Evolutionary conservation across 2,797 vertebrate genomes (phyloP), one percentile per base, ranked within the genome.

Genomic region (Coendou prehensilis): DNA sequence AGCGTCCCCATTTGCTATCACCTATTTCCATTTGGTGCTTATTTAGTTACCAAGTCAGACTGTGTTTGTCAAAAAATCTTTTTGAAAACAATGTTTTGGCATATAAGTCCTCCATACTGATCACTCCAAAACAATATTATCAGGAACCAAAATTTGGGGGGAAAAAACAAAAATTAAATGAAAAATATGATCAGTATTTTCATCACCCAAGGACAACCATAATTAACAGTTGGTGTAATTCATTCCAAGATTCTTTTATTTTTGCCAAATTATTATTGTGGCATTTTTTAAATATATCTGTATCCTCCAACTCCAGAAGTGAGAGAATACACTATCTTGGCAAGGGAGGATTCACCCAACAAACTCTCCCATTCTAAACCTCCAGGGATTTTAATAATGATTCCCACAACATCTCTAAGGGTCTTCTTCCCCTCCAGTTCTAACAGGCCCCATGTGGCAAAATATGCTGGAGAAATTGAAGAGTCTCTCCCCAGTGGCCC

Each of bases 181-280:
- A 85, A 95, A 95, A 93, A 30, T 56, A 71, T 57, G 26, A 30
- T 59, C 50, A 47, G 0, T 45, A 71, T 80, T 92, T 91, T 45
- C n/a, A 95, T 75, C 63, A 91, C 50, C 33, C 78, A 81, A 94
- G 92, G 82, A 56, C 26, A 82, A 87, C n/a, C 23, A 30, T 57
- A 82, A 92, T 23, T 84, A 87, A 92, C 73, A 59, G 23, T 18
- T 93, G 23, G 11, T 54, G 0, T 50, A n/a, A 92, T 89, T 90
- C 23, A 93, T 80, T 86, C 69, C 37, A 87, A n/a, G 26, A 11
- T 63, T 83, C 45, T 81, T 61, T 78, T 92, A 50, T 89, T 92
- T 91, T 64, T 76, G 54, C 17, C 15, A 47, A 79, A 28, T 86
- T 69, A 86, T 91, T 75, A 71, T 50, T 94, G n/a, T 61, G 76